These are phyloP conservation scores for Carposina sasakii DNA, from an alignment of 1,140 invertebrate species.

Conservation along the genomic window DNA sequence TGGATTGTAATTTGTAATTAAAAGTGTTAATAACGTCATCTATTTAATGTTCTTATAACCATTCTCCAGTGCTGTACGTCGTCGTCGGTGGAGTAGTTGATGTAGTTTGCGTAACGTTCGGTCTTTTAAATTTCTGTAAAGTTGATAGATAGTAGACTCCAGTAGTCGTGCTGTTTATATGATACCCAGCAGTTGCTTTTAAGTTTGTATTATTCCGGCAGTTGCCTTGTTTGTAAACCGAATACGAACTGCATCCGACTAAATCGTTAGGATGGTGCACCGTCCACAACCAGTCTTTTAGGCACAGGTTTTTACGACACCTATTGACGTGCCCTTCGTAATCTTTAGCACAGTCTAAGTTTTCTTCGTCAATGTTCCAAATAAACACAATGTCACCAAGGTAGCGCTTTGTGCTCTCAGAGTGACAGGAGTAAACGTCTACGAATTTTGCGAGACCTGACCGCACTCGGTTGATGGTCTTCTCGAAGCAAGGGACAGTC, in stretches of 20 bases:
- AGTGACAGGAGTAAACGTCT: slow-evolving; percentile 74
- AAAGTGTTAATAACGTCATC: too few species aligned
- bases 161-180: too few species aligned
- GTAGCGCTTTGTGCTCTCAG: slow-evolving; percentile 66
- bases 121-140: too few species aligned
- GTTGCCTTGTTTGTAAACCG: slow-evolving; percentile 36
- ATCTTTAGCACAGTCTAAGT: slow-evolving; percentile 71
- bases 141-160: too few species aligned
- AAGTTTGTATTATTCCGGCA: slow-evolving; percentile 46
- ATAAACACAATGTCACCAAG: slow-evolving; percentile 76
- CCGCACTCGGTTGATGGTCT: slow-evolving; percentile 68
- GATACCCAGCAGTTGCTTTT: slow-evolving; percentile 57
- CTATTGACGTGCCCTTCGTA: slow-evolving; percentile 43
- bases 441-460: slow-evolving; percentile 72
- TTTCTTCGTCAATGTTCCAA: slow-evolving; percentile 73
- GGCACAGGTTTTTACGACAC: slow-evolving; percentile 43
- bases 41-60: too few species aligned
- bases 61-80: too few species aligned
- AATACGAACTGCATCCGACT: slow-evolving; percentile 48
- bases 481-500: slow-evolving; percentile 76
- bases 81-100: too few species aligned
- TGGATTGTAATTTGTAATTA: too few species aligned
- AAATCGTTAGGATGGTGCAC: slow-evolving; percentile 43
- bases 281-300: slow-evolving; percentile 48
- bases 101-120: too few species aligned